A percentile compares a stretch with the other conserved stretches of the same genome.
Evolutionary conservation across 2,888 invertebrate genomes (phyloP).

Genomic region (Anaspis maculata): DNA sequence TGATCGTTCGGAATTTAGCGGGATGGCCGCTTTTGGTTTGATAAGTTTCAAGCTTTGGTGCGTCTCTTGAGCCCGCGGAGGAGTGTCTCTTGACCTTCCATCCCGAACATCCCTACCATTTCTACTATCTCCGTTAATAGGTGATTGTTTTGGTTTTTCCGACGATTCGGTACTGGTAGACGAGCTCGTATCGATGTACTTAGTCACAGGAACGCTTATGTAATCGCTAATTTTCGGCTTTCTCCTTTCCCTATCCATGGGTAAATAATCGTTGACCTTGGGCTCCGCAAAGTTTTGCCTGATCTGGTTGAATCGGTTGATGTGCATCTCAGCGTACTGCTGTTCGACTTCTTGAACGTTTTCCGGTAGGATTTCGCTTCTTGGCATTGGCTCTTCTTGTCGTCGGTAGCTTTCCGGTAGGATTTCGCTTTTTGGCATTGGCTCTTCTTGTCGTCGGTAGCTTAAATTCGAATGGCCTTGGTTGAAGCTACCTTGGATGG

Average conservation of each 20-base stretch:
- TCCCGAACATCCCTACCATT: background rate
- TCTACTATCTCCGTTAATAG: conserved; percentile 2
- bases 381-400: too few species aligned
- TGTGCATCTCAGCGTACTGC: conserved; percentile 31
- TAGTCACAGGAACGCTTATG: conserved; percentile 25
- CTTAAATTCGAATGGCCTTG: conserved; percentile 9
- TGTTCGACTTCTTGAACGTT: conserved; percentile 25
- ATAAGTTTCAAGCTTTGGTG: conserved; percentile 34
- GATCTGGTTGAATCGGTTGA: conserved; percentile 30
- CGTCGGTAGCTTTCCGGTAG: too few species aligned
- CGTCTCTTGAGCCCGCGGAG: conserved; percentile 33
- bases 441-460: conserved; percentile 6
- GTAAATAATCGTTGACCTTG: conserved; percentile 24
- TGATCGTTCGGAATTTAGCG: conserved; percentile 37
- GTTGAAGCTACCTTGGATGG: background rate
- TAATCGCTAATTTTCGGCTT: conserved; percentile 23
- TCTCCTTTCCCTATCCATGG: conserved; percentile 26
- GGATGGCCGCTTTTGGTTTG: conserved; percentile 39
- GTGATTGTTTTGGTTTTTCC: conserved; percentile 23
- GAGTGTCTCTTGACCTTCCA: conserved; percentile 24
- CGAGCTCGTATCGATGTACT: conserved; percentile 38
- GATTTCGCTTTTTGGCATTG: too few species aligned
- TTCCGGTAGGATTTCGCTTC: too few species aligned
- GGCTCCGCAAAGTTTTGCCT: conserved; percentile 27
- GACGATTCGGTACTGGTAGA: conserved; percentile 39